Percentiles rank a stretch among this genome's conserved stretches.
Evolutionary conservation across 1,140 invertebrate species (phyloP).

Genomic region (Drosophila cardini): DNA sequence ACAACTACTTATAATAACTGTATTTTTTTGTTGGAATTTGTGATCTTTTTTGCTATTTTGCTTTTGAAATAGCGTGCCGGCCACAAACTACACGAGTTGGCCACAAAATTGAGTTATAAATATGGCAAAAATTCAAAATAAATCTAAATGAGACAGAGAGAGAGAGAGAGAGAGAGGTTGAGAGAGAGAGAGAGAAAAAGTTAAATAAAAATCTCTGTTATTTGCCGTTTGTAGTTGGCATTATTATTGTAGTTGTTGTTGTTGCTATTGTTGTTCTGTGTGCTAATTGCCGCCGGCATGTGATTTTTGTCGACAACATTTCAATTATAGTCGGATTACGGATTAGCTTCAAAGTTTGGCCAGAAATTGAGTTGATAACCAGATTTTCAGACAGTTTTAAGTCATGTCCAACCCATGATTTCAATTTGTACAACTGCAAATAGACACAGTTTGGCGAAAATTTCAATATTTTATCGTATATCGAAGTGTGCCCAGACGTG

Average conservation of each 20-base stretch:
- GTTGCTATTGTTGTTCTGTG: constrained; percentile 5
- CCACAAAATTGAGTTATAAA: constrained; percentile 70
- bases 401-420: constrained; percentile 59
- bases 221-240: constrained; percentile 11
- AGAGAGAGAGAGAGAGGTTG: too few species aligned
- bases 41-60: background rate
- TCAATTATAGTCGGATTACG: constrained; percentile 63
- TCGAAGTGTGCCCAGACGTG: constrained; percentile 23
- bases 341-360: constrained; percentile 25
- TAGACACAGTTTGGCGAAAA: constrained; percentile 20
- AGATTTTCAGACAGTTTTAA: constrained; percentile 6
- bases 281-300: constrained; percentile 74
- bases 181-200: too few species aligned
- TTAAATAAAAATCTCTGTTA: constrained; percentile 13
- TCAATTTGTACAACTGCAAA: constrained; percentile 58
- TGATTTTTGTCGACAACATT: constrained; percentile 66
- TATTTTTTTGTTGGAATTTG: background rate
- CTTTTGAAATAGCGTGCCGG: constrained; percentile 28
- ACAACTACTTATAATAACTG: constrained; percentile 18
- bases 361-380: constrained; percentile 17
- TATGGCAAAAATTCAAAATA: constrained; percentile 25
- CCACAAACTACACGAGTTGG: constrained; percentile 45
- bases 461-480: constrained; percentile 1
- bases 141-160: constrained; percentile 9
- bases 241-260: constrained; percentile 14